These are phyloP conservation scores for Oligia latruncula DNA, from an alignment of 2,888 invertebrate genomes.

Conservation along the genomic window DNA sequence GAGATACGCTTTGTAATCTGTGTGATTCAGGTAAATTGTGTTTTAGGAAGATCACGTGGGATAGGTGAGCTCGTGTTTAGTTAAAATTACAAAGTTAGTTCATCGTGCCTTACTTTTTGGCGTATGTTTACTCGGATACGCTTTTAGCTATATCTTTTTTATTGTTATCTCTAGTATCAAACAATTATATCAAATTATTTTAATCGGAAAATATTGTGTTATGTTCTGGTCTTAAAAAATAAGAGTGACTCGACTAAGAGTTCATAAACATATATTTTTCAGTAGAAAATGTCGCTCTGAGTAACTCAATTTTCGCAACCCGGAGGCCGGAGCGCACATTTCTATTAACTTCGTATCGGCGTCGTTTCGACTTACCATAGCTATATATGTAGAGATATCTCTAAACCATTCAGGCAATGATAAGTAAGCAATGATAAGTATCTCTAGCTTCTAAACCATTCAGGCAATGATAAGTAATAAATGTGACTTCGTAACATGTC, in stretches of 20 bases:
- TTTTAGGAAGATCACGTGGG: not conserved
- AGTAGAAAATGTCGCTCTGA: not conserved
- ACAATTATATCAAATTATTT: not conserved
- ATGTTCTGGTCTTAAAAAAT: not conserved
- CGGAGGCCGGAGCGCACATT: not conserved
- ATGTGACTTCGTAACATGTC: constrained; percentile 22
- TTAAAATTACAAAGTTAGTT: not conserved
- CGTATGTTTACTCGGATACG: not conserved
- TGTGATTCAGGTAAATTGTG: not conserved
- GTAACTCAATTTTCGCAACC: constrained; percentile 11
- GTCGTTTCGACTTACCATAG: constrained; percentile 4
- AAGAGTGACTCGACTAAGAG: too few relatives aligned
- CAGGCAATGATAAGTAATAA: constrained; percentile 34
- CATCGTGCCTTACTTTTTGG: too few relatives aligned
- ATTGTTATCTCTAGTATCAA: not conserved
- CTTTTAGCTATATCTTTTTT: not conserved
- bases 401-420: constrained; percentile 13
- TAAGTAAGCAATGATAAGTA: constrained; percentile 31
- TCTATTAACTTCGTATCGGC: constrained; percentile 1
- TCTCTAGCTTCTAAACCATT: not conserved
- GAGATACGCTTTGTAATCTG: not conserved
- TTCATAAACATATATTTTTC: not conserved
- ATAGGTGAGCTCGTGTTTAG: not conserved
- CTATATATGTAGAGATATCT: not conserved
- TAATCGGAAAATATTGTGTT: not conserved